Evolutionary conservation across 2,113 vertebrate genomes (phyloP).

Genomic region (Ameiurus melas): DNA sequence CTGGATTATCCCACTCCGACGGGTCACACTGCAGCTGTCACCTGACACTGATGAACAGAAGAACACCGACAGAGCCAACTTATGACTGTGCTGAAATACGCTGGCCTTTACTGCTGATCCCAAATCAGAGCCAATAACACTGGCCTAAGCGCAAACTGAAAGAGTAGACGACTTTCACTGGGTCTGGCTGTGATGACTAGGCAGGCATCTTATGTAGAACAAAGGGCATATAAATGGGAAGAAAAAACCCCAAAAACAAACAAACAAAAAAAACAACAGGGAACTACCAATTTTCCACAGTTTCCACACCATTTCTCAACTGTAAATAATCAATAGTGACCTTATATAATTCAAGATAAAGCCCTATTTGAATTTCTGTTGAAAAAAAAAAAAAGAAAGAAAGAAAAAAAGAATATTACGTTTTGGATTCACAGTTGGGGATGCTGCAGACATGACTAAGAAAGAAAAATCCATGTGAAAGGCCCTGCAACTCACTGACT

Average conservation of each 20-base stretch:
- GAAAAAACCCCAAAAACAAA: neutral
- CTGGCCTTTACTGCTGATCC: neutral
- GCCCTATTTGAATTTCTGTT: no score
- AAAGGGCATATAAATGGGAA: neutral
- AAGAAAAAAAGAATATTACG: no score
- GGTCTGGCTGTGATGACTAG: neutral
- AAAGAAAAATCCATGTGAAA: neutral
- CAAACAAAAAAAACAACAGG: neutral
- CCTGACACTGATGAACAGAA: constrained; percentile 1
- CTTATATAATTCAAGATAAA: no score
- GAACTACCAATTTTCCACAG: no score
- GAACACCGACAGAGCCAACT: neutral
- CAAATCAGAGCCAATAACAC: neutral
- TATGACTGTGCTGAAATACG: neutral
- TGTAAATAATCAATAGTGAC: neutral
- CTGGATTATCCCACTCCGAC: constrained; percentile 16
- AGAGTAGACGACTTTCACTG: neutral
- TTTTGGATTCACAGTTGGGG: neutral
- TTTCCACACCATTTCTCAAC: no score
- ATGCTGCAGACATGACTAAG: neutral
- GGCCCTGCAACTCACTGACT: neutral
- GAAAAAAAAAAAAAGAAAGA: no score
- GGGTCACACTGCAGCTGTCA: constrained; percentile 22
- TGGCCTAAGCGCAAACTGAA: neutral
- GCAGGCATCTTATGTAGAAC: neutral